Base-by-base conservation (phyloP, 2,888 invertebrate species). In the Gymnosoma rotundatum region DNA sequence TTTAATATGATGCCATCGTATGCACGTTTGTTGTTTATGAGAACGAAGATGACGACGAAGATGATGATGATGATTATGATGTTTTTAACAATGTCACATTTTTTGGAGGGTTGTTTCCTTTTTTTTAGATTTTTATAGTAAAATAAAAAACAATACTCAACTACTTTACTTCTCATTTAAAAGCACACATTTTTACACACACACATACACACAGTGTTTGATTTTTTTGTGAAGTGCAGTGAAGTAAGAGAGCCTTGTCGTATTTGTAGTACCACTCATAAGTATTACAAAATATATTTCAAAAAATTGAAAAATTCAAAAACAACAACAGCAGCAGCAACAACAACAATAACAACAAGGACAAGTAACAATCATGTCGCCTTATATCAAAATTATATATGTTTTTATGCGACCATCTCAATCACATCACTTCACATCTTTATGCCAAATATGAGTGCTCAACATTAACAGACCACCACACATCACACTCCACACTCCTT, bases 371-470 rank as follows among this genome's bases (percentile, higher is more conserved):
- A 58, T 12, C 48, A 78, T 60, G 84, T 81, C 78, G 84, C 81
- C 81, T 84, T 81, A 60, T 25, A 74, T 81, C 81, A 81, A 84
- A 84, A 73, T 81, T 81, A 81, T 84, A 81, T 78, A 78, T 70
- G 81, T 60, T 81, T 84, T 81, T 70, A 78, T 81, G 78, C 78
- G 81, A 84, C 81, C 78, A 81, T 81, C 81, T 84, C 84, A 84
- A 84, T 84, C 84, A 84, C 84, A 84, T 84, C 84, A 81, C 84
- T 81, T 84, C 50, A 73, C 78, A 84, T 84, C 74, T 81, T 84
- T 84, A 75, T 84, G 81, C 64, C 78, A 75, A 84, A 70, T 60
- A 69, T 52, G 32, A 70, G 69, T 66, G 60, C 84, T 78, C 84
- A 70, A 81, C 81, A 66, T 81, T 70, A 78, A 84, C 6, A 84